phyloP scores from a whole-genome alignment of 2,888 invertebrate species.

The Phengaris alcon region DNA sequence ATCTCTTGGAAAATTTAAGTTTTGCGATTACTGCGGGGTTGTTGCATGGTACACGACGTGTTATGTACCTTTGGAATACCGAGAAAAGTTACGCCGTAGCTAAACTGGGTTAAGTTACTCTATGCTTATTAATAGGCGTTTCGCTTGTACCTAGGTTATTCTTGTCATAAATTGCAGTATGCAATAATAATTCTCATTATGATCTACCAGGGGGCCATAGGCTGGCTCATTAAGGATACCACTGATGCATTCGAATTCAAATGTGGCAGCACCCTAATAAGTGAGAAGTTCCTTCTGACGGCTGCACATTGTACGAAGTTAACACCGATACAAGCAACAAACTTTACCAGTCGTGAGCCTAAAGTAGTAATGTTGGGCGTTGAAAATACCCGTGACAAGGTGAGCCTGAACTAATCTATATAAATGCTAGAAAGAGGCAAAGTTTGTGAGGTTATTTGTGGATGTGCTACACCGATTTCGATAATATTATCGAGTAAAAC shows the following conservation, averaged over 20 bases:
- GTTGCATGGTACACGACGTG: too few relatives aligned
- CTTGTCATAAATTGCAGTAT: background rate
- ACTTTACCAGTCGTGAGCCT: slow-evolving; percentile 45
- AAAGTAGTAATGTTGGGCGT: slow-evolving; percentile 58
- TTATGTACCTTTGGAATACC: too few relatives aligned
- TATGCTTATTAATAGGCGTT: too few relatives aligned
- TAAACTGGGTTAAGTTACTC: too few relatives aligned
- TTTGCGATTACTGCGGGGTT: too few relatives aligned
- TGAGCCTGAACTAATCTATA: slow-evolving; percentile 20
- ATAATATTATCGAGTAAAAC: too few relatives aligned
- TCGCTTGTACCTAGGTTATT: too few relatives aligned
- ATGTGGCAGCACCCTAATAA: slow-evolving; percentile 84
- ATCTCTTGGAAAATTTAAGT: too few relatives aligned
- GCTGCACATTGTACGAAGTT: too few relatives aligned
- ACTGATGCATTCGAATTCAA: slow-evolving; percentile 53
- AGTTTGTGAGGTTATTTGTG: too few relatives aligned
- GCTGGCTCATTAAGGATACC: slow-evolving; percentile 48
- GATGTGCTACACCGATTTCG: too few relatives aligned
- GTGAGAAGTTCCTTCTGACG: slow-evolving; percentile 77
- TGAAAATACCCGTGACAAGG: slow-evolving; percentile 44
- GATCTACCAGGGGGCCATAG: slow-evolving; percentile 52
- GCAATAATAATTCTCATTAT: background rate
- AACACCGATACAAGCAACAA: slow-evolving; percentile 32
- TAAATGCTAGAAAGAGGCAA: background rate
- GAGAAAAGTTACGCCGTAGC: too few relatives aligned